These are phyloP conservation scores for Myotis findleyi DNA, from an alignment of 2,797 vertebrate genomes.

Conservation along the genomic window DNA sequence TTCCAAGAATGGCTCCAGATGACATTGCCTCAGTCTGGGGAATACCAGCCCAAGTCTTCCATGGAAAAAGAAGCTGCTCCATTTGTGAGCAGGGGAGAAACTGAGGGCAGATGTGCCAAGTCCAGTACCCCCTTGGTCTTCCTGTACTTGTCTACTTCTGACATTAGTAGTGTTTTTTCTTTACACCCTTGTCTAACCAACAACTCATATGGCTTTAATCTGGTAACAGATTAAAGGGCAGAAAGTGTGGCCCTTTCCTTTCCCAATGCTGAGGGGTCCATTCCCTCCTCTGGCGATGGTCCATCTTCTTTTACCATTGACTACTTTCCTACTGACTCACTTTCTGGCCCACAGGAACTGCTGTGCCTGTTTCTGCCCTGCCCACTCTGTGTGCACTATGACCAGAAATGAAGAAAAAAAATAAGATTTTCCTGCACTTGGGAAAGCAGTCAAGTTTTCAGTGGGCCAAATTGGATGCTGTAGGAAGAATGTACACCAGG, in stretches of 20 bases:
- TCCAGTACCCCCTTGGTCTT: background rate
- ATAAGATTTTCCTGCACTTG: constrained; percentile 65
- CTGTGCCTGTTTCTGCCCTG: constrained; percentile 28
- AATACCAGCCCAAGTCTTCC: background rate
- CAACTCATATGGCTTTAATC: background rate
- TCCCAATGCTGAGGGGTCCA: background rate
- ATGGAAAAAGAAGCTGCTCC: background rate
- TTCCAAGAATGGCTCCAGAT: background rate
- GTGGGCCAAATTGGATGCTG: background rate
- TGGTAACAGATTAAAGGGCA: background rate
- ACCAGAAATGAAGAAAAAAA: constrained; percentile 52
- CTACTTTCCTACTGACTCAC: constrained; percentile 41
- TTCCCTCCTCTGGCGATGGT: background rate
- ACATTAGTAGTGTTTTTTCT: background rate
- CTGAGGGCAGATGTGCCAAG: background rate
- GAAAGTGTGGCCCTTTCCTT: constrained; percentile 73
- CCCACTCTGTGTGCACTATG: background rate
- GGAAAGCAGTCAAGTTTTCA: background rate
- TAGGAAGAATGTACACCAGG: background rate
- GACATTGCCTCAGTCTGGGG: background rate
- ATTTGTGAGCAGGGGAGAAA: background rate
- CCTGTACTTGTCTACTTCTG: background rate
- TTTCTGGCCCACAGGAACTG: constrained; percentile 45
- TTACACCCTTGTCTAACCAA: background rate
- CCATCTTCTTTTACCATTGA: constrained; percentile 71